These are phyloP conservation scores for Mesochorus sp. DNA, from an alignment of 2,888 invertebrate genomes.

Conservation along the genomic window DNA sequence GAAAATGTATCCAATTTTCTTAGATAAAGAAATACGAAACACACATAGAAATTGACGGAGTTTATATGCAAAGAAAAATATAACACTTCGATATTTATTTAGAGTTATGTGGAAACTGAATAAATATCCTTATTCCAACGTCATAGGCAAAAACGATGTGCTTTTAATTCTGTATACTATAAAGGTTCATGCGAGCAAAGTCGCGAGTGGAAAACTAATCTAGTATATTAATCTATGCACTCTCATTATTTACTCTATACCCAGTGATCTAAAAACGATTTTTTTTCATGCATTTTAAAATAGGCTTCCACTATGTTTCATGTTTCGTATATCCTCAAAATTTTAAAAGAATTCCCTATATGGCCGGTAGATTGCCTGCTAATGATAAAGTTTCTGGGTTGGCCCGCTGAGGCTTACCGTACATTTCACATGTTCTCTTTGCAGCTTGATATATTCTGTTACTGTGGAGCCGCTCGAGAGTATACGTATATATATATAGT, in stretches of 20 bases:
- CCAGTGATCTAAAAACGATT: no score
- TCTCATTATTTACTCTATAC: no score
- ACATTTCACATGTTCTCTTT: conserved; percentile 21
- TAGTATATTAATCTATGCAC: not conserved
- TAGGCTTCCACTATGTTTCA: conserved; percentile 55
- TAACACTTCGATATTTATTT: no score
- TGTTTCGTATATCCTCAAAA: conserved; percentile 72
- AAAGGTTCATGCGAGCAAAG: no score
- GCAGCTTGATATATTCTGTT: conserved; percentile 35
- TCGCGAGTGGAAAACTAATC: conserved; percentile 1
- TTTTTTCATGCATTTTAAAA: conserved; percentile 73
- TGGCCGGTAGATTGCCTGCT: not conserved
- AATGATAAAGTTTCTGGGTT: not conserved
- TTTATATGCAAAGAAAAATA: no score
- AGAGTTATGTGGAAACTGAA: no score
- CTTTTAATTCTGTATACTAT: no score
- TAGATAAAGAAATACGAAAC: no score
- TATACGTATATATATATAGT: not conserved
- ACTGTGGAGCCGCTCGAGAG: not conserved
- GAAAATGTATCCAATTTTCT: no score
- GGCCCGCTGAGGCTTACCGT: conserved; percentile 8
- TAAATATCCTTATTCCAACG: no score
- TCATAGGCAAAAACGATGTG: no score
- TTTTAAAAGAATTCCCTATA: conserved; percentile 54
- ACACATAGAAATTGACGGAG: no score